phyloP scores from a whole-genome alignment of 1,140 invertebrate species.

The Geopemphigus sp. region DNA sequence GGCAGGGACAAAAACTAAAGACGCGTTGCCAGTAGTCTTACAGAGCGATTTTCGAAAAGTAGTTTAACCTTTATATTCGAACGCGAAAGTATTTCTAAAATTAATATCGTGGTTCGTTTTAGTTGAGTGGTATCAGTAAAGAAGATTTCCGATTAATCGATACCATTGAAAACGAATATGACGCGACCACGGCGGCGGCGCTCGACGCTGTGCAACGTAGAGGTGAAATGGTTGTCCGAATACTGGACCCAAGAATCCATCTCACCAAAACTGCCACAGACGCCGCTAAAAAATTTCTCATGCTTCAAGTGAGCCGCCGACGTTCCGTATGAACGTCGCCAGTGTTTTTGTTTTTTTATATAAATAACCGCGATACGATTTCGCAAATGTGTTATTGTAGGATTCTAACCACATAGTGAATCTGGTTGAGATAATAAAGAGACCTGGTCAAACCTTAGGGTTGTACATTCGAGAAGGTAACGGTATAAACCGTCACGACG shows the following conservation, averaged over 20 bases:
- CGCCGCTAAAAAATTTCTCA: conserved; percentile 77
- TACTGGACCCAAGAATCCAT: conserved; percentile 75
- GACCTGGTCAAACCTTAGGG: conserved; percentile 96
- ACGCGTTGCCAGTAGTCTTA: conserved; percentile 80
- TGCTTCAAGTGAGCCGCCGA: conserved; percentile 63
- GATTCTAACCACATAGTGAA: conserved; percentile 80
- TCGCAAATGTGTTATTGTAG: conserved; percentile 58
- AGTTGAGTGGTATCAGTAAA: conserved; percentile 89
- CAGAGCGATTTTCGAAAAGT: conserved; percentile 92
- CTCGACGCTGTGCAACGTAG: conserved; percentile 87
- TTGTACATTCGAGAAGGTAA: conserved; percentile 97
- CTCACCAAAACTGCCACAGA: conserved; percentile 79
- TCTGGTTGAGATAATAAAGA: conserved; percentile 98
- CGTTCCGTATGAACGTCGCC: not conserved
- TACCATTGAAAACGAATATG: conserved; percentile 91
- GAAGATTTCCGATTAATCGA: conserved; percentile 96
- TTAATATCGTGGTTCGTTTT: conserved; percentile 54
- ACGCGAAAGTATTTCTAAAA: conserved; percentile 36
- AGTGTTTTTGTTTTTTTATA: not conserved
- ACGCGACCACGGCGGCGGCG: conserved; percentile 83
- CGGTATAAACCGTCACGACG: conserved; percentile 86
- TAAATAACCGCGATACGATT: conserved; percentile 6
- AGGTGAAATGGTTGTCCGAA: conserved; percentile 90
- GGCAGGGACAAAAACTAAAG: conserved; percentile 65
- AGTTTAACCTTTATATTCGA: conserved; percentile 51